Base-by-base conservation (phyloP, 2,113 vertebrate genomes). In the Gambusia holbrooki region DNA sequence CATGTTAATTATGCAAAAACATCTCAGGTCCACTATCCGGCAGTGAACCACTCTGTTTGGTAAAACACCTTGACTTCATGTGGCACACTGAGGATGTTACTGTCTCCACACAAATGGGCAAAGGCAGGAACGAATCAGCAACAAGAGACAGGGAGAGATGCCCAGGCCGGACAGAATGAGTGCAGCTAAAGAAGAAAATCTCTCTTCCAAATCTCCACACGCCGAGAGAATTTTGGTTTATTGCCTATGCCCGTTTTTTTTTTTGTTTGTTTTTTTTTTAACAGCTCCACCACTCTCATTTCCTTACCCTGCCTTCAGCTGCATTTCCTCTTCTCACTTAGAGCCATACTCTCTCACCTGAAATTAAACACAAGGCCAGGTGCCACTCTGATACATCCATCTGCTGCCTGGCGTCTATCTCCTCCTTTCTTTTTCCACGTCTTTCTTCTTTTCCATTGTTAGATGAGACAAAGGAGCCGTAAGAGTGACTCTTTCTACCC, bases 341-440 rank as follows among this genome's bases (percentile, higher is more conserved):
- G 77, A 84, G 77, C 84, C 40, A 54, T 82, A 77, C 84, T 80
- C 89, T 91, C 89, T 93, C 93, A 94, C 94, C 93, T 94, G 92
- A 93, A 93, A 93, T 92, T 83, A 93, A 92, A 93, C 92, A 92
- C 85, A 80, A 87, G 83, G 79, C 94, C 93, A 94, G 93, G 93
- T 94, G 92, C 91, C 88, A 86, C 92, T 86, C 82, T 40, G 35
- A 87, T 88, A 86, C 76, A 65, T 78, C 93, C 92, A 93, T 94
- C 93, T 94, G 92, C 75, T 80, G 83, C 79, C 76, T 76, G 84
- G 80, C 80, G 77, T 83, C 71, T 77, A 77, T 83, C 73, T 79
- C 63, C 63, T 51, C 68, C 54, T 64, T 73, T 68, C 62, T 66
- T 58, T 63, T 54, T 62, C 12, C 51, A 14, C 37, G 19, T 62